Evolutionary conservation across 2,113 vertebrate species (phyloP).

Genomic region (Anolis carolinensis): DNA sequence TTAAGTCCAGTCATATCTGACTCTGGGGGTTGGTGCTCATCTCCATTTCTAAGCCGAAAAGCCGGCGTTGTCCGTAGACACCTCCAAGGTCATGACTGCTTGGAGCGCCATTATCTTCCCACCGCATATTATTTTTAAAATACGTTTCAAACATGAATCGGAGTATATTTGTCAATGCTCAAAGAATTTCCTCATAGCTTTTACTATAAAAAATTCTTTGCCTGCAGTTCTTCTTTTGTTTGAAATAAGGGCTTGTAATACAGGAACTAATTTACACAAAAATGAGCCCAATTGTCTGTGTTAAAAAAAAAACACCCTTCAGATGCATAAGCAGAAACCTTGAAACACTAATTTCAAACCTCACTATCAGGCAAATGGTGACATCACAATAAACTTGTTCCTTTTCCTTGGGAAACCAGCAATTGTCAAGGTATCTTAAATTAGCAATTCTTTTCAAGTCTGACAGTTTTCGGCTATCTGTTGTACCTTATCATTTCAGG

Average conservation of each 20-base stretch:
- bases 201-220: not conserved
- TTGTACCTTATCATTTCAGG: slow-evolving; percentile 14
- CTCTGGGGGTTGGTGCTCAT: too few species aligned
- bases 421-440: not conserved
- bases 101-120: too few species aligned
- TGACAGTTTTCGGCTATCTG: slow-evolving; percentile 29
- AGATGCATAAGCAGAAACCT: not conserved
- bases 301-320: not conserved
- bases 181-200: not conserved
- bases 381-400: not conserved
- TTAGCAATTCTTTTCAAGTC: slow-evolving; percentile 8
- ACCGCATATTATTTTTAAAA: not conserved
- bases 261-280: not conserved
- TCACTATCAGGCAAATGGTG: not conserved
- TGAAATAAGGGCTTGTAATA: not conserved
- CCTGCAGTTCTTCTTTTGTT: not conserved
- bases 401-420: not conserved
- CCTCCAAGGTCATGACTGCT: too few species aligned
- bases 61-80: too few species aligned
- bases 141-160: not conserved
- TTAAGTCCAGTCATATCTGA: too few species aligned
- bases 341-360: not conserved
- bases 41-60: too few species aligned
- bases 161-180: not conserved
- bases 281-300: not conserved